Base-by-base conservation (phyloP, 2,113 vertebrate species). In the Lontra canadensis region DNA sequence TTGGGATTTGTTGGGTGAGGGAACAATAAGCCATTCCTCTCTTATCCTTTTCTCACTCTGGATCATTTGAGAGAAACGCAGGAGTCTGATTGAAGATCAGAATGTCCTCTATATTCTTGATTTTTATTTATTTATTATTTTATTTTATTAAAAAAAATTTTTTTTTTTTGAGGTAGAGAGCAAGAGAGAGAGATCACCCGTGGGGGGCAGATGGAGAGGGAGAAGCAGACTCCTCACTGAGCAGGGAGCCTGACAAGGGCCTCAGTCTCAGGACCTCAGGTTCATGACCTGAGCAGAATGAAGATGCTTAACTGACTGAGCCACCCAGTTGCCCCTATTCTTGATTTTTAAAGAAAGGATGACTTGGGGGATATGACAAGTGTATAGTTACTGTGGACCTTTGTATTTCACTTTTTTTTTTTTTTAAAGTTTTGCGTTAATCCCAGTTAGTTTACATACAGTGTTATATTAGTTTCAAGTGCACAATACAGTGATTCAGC, bases 91-190 rank as follows among this genome's bases (percentile, higher is more conserved):
- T 88, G 76, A 84, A 90, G 34, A 67, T 84, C 13, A 57, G 42
- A 69, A 92, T 90, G 36, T 93, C 52, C 42, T 29, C 31, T 65
- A 95, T 95, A 73, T 63, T 96, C 21, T 85, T 82, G 5, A 78
- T 87, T 93, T 90, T 63, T 39, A 73, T 67, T 65, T 65, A 65
- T 31, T 67, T 65, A 31, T 65, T 65, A 31, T 65, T 65, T 25
- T 59, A 10, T 59, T 25, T 59, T 59, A 25, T 59, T 9, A 59
- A 59, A 59, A 59, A 10, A 23, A 23, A 23, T 49, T 49, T 49
- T 13, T 47, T 49, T 49, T 14, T 49, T 52, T 65, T 65, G 63
- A 65, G 63, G 29, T 65, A 65, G 59, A 26, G 59, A 61, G 61
- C 29, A 1, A 29, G 63, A 65, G 63, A 63, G 61, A 63, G 63